phyloP scores from a whole-genome alignment of 2,113 vertebrate genomes.

The Pontoporia blainvillei region DNA sequence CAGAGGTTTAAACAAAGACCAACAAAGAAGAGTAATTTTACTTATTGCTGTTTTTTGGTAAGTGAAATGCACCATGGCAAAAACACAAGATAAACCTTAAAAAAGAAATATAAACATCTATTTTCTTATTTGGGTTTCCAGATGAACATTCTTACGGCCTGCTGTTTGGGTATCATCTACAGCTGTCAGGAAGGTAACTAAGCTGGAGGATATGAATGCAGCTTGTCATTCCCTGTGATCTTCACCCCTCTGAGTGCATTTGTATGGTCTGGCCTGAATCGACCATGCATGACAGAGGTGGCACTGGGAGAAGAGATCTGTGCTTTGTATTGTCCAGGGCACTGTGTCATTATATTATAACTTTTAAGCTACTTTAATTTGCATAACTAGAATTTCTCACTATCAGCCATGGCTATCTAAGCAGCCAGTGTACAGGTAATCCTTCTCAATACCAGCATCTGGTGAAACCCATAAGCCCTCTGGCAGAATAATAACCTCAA shows the following conservation, averaged over 20 bases:
- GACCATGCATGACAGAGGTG: neutral
- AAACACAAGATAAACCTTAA: neutral
- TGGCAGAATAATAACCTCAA: neutral
- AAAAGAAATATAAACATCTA: neutral
- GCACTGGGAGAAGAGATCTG: neutral
- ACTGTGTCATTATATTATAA: neutral
- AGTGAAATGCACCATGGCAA: neutral
- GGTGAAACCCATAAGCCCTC: neutral
- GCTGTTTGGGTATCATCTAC: neutral
- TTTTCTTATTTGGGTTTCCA: neutral
- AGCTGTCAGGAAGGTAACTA: neutral
- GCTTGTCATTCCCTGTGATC: neutral
- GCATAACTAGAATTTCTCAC: neutral
- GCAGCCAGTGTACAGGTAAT: neutral
- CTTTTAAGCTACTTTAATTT: neutral
- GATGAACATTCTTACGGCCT: neutral
- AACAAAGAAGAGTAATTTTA: neutral
- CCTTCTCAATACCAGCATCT: neutral
- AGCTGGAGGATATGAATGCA: neutral
- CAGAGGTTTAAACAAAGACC: neutral
- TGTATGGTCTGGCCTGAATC: neutral
- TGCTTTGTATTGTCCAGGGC: neutral
- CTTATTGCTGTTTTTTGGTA: neutral
- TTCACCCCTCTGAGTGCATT: neutral
- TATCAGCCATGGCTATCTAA: neutral